Evolutionary conservation across 1,140 invertebrate genomes (phyloP).

Genomic region (Penaeus japonicus): DNA sequence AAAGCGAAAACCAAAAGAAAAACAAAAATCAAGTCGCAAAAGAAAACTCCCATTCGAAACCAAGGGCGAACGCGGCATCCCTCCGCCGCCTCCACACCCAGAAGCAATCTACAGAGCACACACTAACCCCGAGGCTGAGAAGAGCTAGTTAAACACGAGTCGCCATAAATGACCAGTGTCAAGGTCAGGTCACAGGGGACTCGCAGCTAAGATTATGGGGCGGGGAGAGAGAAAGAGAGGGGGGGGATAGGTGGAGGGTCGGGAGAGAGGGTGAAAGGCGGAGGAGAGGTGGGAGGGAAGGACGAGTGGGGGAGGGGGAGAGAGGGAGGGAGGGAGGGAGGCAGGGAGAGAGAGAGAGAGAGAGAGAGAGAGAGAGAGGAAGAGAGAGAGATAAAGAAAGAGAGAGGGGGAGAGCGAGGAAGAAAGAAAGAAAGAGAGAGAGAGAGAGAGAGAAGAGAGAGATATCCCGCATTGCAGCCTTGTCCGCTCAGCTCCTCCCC

Average conservation of each 20-base stretch:
- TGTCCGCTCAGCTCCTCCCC: no score
- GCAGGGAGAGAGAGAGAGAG: background rate
- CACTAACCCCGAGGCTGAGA: no score
- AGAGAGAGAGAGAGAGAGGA: background rate
- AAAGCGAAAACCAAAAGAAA: no score
- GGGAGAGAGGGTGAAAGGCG: background rate
- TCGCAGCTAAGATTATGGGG: background rate
- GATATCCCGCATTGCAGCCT: background rate
- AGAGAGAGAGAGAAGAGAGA: background rate
- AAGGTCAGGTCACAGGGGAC: no score
- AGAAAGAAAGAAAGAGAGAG: conserved; percentile 7
- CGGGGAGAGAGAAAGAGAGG: background rate
- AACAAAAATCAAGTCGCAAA: no score
- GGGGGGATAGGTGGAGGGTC: background rate
- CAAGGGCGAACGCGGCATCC: no score
- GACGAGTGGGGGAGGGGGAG: background rate
- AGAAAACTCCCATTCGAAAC: no score
- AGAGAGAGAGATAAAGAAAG: background rate
- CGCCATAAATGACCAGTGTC: no score
- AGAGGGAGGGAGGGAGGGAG: background rate
- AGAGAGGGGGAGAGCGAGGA: conserved; percentile 10
- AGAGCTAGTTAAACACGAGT: no score
- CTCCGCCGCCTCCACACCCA: no score
- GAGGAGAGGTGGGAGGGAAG: background rate
- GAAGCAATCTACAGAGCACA: no score